Conservation (phyloP, 1,140 invertebrate genomes). For the honey bee (Apis mellifera) region Amel_HAv3.1 CM009940.2:10685501-10686000, state of each 20-base stretch:
- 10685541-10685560: constrained; percentile 51
- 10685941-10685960: not conserved
- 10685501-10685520: constrained; percentile 18
- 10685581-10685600: constrained; percentile 66
- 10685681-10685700: constrained; percentile 6
- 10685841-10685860: constrained; percentile 35
- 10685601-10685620: constrained; percentile 60
- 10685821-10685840: constrained; percentile 34
- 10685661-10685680: constrained; percentile 57
- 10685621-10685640: constrained; percentile 58
- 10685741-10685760: constrained; percentile 53
- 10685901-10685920: constrained; percentile 43
- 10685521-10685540: not conserved
- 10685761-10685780: constrained; percentile 51
- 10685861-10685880: constrained; percentile 24
- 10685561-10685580: constrained; percentile 67
- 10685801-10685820: constrained; percentile 9
- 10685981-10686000: not conserved
- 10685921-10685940: constrained; percentile 31
- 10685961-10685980: constrained; percentile 11
- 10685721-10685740: constrained; percentile 62
- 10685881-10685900: not conserved
- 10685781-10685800: constrained; percentile 47
- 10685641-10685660: constrained; percentile 54
- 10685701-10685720: constrained; percentile 44